phyloP scores from a whole-genome alignment of 2,113 vertebrate species.

The Cromileptes altivelis region DNA sequence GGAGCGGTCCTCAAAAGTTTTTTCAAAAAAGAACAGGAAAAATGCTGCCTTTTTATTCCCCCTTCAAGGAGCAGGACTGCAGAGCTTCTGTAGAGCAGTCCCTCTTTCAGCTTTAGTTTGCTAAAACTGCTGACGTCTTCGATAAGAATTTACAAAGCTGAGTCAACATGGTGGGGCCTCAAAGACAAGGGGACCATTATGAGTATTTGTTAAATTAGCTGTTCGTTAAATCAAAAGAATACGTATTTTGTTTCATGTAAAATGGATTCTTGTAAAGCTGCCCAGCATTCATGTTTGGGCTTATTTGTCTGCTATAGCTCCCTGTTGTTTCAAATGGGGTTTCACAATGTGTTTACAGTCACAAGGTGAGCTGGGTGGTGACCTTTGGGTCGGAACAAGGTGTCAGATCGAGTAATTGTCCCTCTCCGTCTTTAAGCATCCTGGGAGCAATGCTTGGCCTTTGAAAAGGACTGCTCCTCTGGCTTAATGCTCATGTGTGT shows the following conservation, averaged over 20 bases:
- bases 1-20: conserved; percentile 1
- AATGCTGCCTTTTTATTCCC: not conserved
- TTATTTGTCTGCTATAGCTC: not conserved
- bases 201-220: not conserved
- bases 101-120: conserved; percentile 12
- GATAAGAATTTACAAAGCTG: conserved; percentile 31
- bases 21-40: conserved; percentile 2
- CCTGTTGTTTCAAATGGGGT: not conserved
- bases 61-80: conserved; percentile 6
- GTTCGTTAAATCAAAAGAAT: not conserved
- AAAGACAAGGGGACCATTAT: not conserved
- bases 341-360: not conserved
- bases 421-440: conserved; percentile 5
- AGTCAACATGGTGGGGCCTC: conserved; percentile 11
- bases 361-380: not conserved
- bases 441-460: not conserved
- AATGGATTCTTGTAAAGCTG: not conserved
- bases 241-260: not conserved
- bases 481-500: not conserved
- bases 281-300: not conserved
- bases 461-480: not conserved
- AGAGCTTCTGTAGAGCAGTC: conserved; percentile 9
- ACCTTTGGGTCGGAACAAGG: conserved; percentile 5
- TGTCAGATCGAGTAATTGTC: conserved; percentile 17
- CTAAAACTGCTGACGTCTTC: conserved; percentile 17